Conservation (phyloP, 2,797 vertebrate species). For the Rallus crepitans region DNA sequence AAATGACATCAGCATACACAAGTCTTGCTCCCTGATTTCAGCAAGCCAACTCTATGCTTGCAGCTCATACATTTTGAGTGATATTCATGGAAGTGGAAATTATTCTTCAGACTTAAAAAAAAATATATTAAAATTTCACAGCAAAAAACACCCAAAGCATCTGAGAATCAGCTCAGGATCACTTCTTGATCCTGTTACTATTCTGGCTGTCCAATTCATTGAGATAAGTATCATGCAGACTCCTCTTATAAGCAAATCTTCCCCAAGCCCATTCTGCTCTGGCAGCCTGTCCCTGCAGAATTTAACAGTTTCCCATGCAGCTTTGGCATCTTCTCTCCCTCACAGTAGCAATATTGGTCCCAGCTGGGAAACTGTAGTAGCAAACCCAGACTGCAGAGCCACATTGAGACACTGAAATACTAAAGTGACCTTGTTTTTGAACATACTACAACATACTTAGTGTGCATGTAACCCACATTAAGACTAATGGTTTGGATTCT, state of each 20-base stretch:
- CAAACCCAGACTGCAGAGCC: neutral
- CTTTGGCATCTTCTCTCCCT: neutral
- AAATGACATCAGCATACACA: neutral
- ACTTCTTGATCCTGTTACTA: slow-evolving; percentile 7
- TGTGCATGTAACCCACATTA: neutral
- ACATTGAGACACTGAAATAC: neutral
- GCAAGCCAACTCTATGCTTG: neutral
- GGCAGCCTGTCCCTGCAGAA: neutral
- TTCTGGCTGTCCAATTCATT: neutral
- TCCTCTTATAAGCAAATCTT: neutral
- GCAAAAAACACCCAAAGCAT: neutral
- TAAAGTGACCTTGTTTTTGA: slow-evolving; percentile 15
- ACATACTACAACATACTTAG: neutral
- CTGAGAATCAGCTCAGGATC: neutral
- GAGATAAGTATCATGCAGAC: neutral
- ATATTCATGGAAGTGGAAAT: slow-evolving; percentile 21
- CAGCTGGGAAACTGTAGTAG: neutral
- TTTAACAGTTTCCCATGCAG: neutral
- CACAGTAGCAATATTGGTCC: neutral
- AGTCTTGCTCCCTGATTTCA: neutral
- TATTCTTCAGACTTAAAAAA: neutral
- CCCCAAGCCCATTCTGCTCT: neutral
- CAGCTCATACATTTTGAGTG: neutral
- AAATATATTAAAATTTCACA: neutral
- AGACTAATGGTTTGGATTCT: neutral